Base-by-base conservation (phyloP, 2,888 invertebrate genomes). In the Aphodius sticticus region DNA sequence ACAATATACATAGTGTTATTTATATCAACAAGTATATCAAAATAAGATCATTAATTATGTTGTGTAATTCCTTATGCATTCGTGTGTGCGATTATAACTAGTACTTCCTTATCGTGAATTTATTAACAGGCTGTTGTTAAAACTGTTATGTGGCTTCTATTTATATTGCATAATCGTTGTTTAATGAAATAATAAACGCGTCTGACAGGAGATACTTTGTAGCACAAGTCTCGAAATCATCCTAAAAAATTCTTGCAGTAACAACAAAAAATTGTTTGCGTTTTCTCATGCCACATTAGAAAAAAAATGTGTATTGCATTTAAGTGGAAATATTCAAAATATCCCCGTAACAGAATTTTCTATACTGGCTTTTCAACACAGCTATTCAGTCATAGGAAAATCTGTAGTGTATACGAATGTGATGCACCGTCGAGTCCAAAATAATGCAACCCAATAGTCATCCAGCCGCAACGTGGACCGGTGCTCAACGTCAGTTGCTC, bases 131-230 rank as follows among this genome's bases (percentile, higher is more conserved):
- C 9, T 53, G 53, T 53, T 53, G 53, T 53, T 53, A 53, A 12
- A 53, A 53, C 9, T 53, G 53, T 53, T 53, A 53, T 53, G 53
- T 53, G 12, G 53, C 53, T 12, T 53, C 53, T 53, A 53, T 12
- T 26, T 26, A 26, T 12, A 53, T 53, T 53, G 53, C 53, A 53
- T 12, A 53, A 53, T 53, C 53, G 53, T 53, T 53, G 53, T 53
- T 53, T 53, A 53, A 53, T 53, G 53, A 53, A 53, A 53, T 53
- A 53, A 53, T 53, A 53, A 53, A 53, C 53, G 53, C 53, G 53
- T 53, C 53, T 53, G 12, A 53, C 53, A 53, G 9, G 53, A 53
- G 7, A 53, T 53, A 53, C 53, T 5, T 9, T 53, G 53, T 53
- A 53, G 7, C 53, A 53, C 26, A 26, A 26, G 26, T 53, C 1